These are phyloP conservation scores for Trichacis sp. DNA, from an alignment of 2,888 invertebrate species.

Conservation along the genomic window DNA sequence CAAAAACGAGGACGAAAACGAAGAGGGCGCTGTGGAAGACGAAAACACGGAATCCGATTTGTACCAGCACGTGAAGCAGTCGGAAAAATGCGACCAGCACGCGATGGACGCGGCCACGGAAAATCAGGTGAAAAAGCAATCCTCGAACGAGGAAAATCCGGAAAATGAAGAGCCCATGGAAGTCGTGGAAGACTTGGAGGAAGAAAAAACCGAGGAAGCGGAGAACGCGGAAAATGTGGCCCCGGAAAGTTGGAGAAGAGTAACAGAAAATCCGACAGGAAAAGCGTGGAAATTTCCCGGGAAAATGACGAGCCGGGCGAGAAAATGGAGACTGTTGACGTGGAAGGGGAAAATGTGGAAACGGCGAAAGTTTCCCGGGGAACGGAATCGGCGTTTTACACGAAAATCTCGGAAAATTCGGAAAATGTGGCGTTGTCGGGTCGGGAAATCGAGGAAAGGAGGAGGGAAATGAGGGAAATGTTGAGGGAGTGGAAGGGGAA, in stretches of 20 bases:
- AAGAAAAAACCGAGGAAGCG: slow-evolving; percentile 71
- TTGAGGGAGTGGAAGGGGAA: slow-evolving; percentile 57
- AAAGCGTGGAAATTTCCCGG: slow-evolving; percentile 7
- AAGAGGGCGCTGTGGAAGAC: slow-evolving; percentile 63
- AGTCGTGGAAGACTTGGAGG: slow-evolving; percentile 54
- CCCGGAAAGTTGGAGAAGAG: slow-evolving; percentile 70
- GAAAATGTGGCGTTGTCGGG: slow-evolving; percentile 11
- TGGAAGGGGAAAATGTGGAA: slow-evolving; percentile 81
- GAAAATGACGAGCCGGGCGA: slow-evolving; percentile 10
- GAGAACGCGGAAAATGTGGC: slow-evolving; percentile 67
- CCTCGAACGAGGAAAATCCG: slow-evolving; percentile 71
- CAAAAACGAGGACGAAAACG: slow-evolving; percentile 63
- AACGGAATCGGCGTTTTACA: slow-evolving; percentile 82
- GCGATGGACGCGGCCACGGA: slow-evolving; percentile 83
- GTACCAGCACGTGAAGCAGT: slow-evolving; percentile 88
- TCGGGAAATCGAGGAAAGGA: slow-evolving; percentile 44
- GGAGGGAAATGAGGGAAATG: slow-evolving; percentile 58
- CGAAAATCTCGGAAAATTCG: slow-evolving; percentile 64
- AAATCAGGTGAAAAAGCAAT: slow-evolving; percentile 82
- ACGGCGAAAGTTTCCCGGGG: slow-evolving; percentile 79
- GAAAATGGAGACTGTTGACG: slow-evolving; percentile 68
- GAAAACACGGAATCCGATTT: slow-evolving; percentile 71
- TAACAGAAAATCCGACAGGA: slow-evolving; percentile 65
- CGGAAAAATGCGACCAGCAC: slow-evolving; percentile 80
- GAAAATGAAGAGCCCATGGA: slow-evolving; percentile 66